A percentile compares a stretch with the other conserved stretches of the same genome.
These are phyloP conservation scores for Epistrophe grossulariae DNA, from an alignment of 2,888 invertebrate genomes.

Conservation along the genomic window DNA sequence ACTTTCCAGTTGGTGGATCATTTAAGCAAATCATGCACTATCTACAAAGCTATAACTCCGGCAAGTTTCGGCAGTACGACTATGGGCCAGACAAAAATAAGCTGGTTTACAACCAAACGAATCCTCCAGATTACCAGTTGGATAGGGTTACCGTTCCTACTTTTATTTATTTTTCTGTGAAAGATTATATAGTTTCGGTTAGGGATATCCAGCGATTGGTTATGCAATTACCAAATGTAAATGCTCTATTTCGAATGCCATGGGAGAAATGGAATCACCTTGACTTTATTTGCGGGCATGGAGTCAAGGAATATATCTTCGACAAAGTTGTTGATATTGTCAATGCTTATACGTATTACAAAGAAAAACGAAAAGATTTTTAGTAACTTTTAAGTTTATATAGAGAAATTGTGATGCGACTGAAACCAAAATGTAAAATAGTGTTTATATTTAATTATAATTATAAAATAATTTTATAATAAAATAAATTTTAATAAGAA, in stretches of 20 bases:
- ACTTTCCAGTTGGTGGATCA: conserved; percentile 81
- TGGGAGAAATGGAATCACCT: conserved; percentile 83
- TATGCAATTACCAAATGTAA: conserved; percentile 79
- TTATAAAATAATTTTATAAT: conserved; percentile 20
- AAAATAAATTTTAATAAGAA: background rate
- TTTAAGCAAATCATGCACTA: conserved; percentile 83
- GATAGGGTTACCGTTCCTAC: conserved; percentile 80
- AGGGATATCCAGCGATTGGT: conserved; percentile 81
- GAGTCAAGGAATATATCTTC: conserved; percentile 81
- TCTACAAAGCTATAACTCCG: conserved; percentile 82
- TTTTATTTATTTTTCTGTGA: conserved; percentile 81
- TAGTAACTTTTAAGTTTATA: conserved; percentile 41
- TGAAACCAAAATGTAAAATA: conserved; percentile 53
- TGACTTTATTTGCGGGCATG: conserved; percentile 82
- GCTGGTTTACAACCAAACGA: conserved; percentile 80
- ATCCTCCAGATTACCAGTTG: conserved; percentile 81
- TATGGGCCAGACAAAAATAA: conserved; percentile 80
- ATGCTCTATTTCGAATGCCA: conserved; percentile 81
- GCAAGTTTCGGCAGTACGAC: conserved; percentile 82
- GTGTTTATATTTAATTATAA: background rate
- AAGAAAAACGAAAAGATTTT: conserved; percentile 53
- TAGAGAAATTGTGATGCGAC: conserved; percentile 44
- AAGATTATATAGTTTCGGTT: conserved; percentile 82
- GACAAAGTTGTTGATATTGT: conserved; percentile 81
- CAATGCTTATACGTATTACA: conserved; percentile 80